Conservation (phyloP, 2,888 invertebrate species). For the Eupithecia centaureata region DNA sequence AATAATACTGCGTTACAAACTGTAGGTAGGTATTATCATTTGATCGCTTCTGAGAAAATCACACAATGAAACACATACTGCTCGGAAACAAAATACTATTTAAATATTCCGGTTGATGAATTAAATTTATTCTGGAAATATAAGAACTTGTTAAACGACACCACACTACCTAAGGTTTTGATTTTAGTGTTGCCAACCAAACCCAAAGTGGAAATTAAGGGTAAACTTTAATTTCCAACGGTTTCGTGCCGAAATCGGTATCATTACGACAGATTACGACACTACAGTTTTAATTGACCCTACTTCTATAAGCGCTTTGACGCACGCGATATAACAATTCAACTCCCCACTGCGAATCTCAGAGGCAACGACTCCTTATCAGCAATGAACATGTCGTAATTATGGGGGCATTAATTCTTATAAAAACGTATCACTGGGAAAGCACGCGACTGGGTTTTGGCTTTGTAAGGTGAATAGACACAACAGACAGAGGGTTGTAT, state of each 20-base stretch:
- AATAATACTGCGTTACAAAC: conserved; percentile 45
- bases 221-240: neutral
- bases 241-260: neutral
- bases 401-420: conserved; percentile 64
- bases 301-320: conserved; percentile 49
- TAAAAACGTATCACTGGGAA: conserved; percentile 71
- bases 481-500: conserved; percentile 45
- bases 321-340: conserved; percentile 47
- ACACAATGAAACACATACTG: neutral
- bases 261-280: conserved; percentile 12
- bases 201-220: neutral
- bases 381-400: conserved; percentile 69
- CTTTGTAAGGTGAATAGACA: conserved; percentile 28
- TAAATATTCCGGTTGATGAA: neutral
- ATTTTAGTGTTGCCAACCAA: neutral
- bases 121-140: neutral
- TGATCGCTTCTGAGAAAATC: conserved; percentile 46
- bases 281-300: conserved; percentile 26
- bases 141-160: neutral
- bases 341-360: conserved; percentile 55
- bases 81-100: neutral
- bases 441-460: conserved; percentile 55
- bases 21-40: conserved; percentile 22
- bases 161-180: neutral
- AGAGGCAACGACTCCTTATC: conserved; percentile 69